Evolutionary conservation across 2,888 invertebrate genomes (phyloP).

Genomic region (Platynereis dumerilii): DNA sequence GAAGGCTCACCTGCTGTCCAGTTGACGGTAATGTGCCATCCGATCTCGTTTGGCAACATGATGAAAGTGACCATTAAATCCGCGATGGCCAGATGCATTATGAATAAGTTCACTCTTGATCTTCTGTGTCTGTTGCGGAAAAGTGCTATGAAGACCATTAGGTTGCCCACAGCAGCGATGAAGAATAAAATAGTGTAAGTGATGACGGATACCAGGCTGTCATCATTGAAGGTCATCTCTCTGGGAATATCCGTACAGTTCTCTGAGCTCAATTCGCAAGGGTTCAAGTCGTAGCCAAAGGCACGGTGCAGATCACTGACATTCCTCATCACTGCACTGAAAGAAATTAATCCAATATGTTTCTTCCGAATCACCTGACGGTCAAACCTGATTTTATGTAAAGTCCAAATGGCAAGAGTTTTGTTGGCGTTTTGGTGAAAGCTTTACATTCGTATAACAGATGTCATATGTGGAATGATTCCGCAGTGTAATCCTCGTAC

Average conservation of each 20-base stretch:
- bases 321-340: no score
- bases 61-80: constrained; percentile 5
- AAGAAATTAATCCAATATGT: no score
- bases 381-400: no score
- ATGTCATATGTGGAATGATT: no score
- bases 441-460: no score
- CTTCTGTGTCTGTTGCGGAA: constrained; percentile 51
- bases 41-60: constrained; percentile 6
- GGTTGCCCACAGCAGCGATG: constrained; percentile 85
- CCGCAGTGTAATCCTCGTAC: no score
- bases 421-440: no score
- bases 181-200: constrained; percentile 72
- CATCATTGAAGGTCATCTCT: constrained; percentile 86
- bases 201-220: constrained; percentile 81
- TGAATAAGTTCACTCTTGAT: constrained; percentile 4
- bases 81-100: constrained; percentile 5
- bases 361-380: no score
- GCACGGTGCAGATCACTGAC: no score
- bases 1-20: constrained; percentile 47
- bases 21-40: constrained; percentile 6
- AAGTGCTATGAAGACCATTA: constrained; percentile 75
- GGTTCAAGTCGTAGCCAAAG: no score
- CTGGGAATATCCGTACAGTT: constrained; percentile 32
- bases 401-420: no score
- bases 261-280: no score